Percentiles rank a stretch among this genome's conserved stretches.
These are phyloP conservation scores for Sycophaga agraensis DNA, from an alignment of 1,140 invertebrate genomes.

Conservation along the genomic window DNA sequence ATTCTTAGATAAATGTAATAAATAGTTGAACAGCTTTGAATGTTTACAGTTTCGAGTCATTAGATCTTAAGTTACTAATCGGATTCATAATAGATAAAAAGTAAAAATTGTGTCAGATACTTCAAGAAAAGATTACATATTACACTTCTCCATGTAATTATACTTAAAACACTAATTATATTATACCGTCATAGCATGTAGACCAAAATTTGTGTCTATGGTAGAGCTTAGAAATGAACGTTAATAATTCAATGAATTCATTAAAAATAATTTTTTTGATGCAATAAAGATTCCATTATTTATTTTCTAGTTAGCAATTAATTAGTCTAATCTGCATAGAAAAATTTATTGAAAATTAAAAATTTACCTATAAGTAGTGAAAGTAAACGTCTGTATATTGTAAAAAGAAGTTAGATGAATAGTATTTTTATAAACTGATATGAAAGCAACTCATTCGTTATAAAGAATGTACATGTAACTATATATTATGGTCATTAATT, in stretches of 20 bases:
- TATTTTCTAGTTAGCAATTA: too few relatives aligned
- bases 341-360: constrained; percentile 8
- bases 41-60: constrained; percentile 15
- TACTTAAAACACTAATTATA: constrained; percentile 6
- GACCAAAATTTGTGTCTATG: not conserved
- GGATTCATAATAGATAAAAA: not conserved
- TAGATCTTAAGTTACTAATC: constrained; percentile 4
- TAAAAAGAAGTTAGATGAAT: constrained; percentile 27
- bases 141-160: not conserved
- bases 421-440: constrained; percentile 29
- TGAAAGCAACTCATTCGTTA: constrained; percentile 16
- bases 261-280: not conserved
- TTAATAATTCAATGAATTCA: not conserved
- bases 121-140: too few relatives aligned
- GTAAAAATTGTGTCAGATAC: too few relatives aligned
- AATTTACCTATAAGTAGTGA: constrained; percentile 11
- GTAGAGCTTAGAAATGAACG: not conserved
- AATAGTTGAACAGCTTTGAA: not conserved
- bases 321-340: not conserved
- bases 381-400: constrained; percentile 25
- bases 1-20: constrained; percentile 1
- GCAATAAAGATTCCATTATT: not conserved
- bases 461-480: constrained; percentile 16
- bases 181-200: not conserved
- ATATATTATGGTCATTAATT: constrained; percentile 15